Conservation (phyloP, 2,113 vertebrate species). For the Mixornis gularis region DNA sequence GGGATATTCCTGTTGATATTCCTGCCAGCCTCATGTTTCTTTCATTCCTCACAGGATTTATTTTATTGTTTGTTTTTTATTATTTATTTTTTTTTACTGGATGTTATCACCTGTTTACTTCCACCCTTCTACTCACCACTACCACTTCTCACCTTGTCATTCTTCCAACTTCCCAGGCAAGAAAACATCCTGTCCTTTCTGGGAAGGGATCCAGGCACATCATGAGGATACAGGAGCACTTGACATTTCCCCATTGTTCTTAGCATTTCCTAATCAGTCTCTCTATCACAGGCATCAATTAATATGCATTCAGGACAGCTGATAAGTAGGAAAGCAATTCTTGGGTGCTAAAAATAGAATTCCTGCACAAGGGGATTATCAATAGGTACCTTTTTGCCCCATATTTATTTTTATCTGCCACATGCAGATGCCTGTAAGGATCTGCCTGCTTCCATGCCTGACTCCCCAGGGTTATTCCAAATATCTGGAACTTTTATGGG, state of each 20-base stretch:
- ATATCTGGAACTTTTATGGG: background rate
- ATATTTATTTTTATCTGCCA: background rate
- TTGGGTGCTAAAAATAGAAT: background rate
- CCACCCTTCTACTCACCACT: background rate
- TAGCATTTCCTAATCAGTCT: constrained; percentile 14
- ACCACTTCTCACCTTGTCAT: background rate
- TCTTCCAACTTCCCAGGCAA: background rate
- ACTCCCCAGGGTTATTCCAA: background rate
- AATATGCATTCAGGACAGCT: constrained; percentile 26
- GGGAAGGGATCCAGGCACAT: background rate
- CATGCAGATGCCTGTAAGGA: background rate
- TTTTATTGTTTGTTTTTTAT: background rate
- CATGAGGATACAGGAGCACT: background rate
- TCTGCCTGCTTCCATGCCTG: background rate
- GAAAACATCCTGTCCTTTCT: background rate
- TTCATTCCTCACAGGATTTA: background rate
- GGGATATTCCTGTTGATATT: background rate
- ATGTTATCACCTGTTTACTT: background rate
- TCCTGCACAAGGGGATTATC: background rate
- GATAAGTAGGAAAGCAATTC: background rate
- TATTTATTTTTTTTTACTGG: background rate
- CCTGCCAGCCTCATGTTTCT: background rate
- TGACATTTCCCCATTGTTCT: constrained; percentile 38
- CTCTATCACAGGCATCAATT: background rate
- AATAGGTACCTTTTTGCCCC: background rate